These are phyloP conservation scores for Andricus grossulariae DNA, from an alignment of 1,140 invertebrate species.

Conservation along the genomic window DNA sequence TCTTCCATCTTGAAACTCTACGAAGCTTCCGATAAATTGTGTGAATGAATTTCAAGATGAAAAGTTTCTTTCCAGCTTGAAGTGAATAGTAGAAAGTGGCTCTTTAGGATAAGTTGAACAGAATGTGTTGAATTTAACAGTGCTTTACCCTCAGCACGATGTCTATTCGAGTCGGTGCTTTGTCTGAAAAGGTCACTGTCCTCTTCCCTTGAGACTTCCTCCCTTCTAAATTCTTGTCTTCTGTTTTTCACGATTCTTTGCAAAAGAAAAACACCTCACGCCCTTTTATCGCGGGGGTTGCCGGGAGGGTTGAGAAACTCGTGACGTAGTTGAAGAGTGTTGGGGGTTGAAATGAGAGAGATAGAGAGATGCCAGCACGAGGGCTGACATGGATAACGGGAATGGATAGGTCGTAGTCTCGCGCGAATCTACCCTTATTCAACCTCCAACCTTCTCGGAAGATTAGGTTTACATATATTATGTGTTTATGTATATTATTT, in stretches of 20 bases:
- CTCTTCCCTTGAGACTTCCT: conserved; percentile 3
- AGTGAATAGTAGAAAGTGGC: conserved; percentile 12
- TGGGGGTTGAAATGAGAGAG: background rate
- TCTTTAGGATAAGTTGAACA: conserved; percentile 1
- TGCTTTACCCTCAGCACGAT: background rate
- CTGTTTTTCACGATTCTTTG: conserved; percentile 24
- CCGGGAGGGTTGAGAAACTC: background rate
- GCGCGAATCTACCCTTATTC: conserved; percentile 5
- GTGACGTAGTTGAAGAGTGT: too few relatives aligned
- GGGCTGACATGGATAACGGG: background rate
- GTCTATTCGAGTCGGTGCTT: conserved; percentile 16
- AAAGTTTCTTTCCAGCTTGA: background rate
- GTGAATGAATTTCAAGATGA: background rate
- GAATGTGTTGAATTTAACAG: conserved; percentile 22
- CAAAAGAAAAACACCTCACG: conserved; percentile 21
- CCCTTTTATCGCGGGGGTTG: conserved; percentile 16
- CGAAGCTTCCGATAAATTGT: background rate
- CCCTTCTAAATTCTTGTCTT: conserved; percentile 18
- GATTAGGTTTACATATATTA: background rate
- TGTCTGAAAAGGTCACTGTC: conserved; percentile 30
- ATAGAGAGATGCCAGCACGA: background rate
- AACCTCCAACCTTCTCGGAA: background rate
- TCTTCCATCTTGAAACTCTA: too few relatives aligned
- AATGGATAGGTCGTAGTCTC: conserved; percentile 7
- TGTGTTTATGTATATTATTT: background rate